Conservation (phyloP, 2,888 invertebrate genomes). For the Epinotia nisella region DNA sequence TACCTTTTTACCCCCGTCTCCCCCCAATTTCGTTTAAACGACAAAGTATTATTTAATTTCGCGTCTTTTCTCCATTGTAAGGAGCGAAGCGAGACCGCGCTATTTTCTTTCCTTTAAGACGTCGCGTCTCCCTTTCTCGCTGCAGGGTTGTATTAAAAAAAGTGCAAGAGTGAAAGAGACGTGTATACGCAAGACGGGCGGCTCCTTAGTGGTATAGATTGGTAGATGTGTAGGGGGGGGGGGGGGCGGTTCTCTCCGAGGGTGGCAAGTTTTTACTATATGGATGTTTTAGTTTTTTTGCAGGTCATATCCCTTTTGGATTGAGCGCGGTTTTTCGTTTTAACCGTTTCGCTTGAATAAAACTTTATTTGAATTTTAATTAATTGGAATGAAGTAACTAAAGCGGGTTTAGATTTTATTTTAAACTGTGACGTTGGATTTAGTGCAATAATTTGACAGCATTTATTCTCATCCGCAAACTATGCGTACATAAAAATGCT, state of each 20-base stretch:
- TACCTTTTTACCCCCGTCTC: conserved; percentile 80
- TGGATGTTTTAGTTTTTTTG: conserved; percentile 70
- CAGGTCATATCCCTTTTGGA: conserved; percentile 3
- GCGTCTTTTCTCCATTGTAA: conserved; percentile 83
- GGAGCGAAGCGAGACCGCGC: conserved; percentile 68
- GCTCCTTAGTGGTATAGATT: conserved; percentile 84
- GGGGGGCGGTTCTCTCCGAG: conserved; percentile 60
- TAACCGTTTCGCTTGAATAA: background rate
- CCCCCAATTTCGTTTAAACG: conserved; percentile 80
- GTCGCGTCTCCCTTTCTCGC: conserved; percentile 61
- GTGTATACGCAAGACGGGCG: conserved; percentile 74
- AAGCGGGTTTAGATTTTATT: background rate
- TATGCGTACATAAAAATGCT: background rate
- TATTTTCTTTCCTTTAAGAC: conserved; percentile 72
- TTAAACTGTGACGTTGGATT: no score
- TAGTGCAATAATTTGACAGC: no score
- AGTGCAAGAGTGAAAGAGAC: conserved; percentile 63
- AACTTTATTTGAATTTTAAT: background rate
- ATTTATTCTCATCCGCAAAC: background rate
- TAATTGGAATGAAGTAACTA: background rate
- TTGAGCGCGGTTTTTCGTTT: conserved; percentile 12
- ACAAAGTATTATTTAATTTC: conserved; percentile 85
- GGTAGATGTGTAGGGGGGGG: conserved; percentile 74
- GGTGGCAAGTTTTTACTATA: conserved; percentile 74
- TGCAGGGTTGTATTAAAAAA: conserved; percentile 51